Percentiles rank a stretch among this genome's conserved stretches.
These are phyloP conservation scores for Eristalinus aeneus DNA, from an alignment of 2,888 invertebrate genomes.

Conservation along the genomic window DNA sequence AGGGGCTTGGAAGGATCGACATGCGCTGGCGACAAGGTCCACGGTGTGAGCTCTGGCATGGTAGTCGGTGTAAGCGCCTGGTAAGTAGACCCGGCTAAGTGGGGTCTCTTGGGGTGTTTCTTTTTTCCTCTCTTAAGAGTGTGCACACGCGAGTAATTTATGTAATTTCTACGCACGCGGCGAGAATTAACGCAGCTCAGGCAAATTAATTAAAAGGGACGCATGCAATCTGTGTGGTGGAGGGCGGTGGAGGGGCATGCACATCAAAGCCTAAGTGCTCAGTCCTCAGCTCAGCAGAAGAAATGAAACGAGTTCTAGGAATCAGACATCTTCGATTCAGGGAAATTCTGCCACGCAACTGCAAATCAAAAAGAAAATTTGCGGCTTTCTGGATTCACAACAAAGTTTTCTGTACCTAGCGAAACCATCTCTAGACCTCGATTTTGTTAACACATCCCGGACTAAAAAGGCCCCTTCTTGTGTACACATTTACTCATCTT, in stretches of 20 bases:
- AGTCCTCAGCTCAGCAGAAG: neutral
- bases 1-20: neutral
- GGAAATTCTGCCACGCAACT: no score
- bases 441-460: no score
- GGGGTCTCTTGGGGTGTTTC: slow-evolving; percentile 18
- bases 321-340: no score
- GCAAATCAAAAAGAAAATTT: no score
- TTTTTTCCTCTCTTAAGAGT: neutral
- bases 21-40: slow-evolving; percentile 22
- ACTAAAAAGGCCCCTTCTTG: no score
- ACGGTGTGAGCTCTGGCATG: slow-evolving; percentile 3
- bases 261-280: neutral
- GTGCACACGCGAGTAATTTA: slow-evolving; percentile 61
- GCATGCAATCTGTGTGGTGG: slow-evolving; percentile 33
- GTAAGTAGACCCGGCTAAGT: slow-evolving; percentile 56
- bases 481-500: no score
- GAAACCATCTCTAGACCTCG: no score
- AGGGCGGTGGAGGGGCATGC: neutral
- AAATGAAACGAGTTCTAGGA: neutral
- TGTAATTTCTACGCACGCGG: slow-evolving; percentile 51
- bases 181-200: slow-evolving; percentile 41
- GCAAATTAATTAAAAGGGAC: slow-evolving; percentile 55
- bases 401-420: no score
- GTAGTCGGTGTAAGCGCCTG: slow-evolving; percentile 40
- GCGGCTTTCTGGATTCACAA: no score